Evolutionary conservation across 2,797 vertebrate species (phyloP).

Genomic region (Danio choprae): DNA sequence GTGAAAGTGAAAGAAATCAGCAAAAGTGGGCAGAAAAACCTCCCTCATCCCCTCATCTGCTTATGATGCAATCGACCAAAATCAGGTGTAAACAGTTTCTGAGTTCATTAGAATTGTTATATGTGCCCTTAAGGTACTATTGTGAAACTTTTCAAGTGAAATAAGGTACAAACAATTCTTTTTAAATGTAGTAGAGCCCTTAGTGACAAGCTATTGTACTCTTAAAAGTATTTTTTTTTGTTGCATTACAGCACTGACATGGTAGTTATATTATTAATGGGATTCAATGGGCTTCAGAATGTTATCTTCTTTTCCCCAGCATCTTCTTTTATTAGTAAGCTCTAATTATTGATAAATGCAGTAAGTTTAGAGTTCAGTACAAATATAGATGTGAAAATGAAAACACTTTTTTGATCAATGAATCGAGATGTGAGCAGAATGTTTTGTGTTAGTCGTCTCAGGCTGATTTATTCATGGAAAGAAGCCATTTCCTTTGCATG

Average conservation of each 20-base stretch:
- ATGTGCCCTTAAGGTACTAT: not conserved
- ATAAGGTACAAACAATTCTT: not conserved
- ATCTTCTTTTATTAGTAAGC: not conserved
- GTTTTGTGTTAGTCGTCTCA: not conserved
- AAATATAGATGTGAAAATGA: conserved; percentile 29
- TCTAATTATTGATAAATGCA: not conserved
- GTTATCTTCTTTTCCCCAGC: not conserved
- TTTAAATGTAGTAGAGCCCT: not conserved
- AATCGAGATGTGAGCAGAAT: conserved; percentile 67
- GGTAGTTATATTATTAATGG: too few species aligned
- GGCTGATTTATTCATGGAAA: conserved; percentile 63
- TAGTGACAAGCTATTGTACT: not conserved
- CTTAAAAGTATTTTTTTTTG: not conserved
- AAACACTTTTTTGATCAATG: conserved; percentile 62
- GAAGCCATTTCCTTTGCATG: conserved; percentile 66
- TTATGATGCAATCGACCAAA: too few species aligned
- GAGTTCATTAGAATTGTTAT: not conserved
- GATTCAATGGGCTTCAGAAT: too few species aligned
- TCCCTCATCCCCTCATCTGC: too few species aligned
- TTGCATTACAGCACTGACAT: not conserved
- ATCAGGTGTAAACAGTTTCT: too few species aligned
- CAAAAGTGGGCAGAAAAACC: too few species aligned
- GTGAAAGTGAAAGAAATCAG: too few species aligned
- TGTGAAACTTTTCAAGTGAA: not conserved
- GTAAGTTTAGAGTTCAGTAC: not conserved